phyloP scores from a whole-genome alignment of 2,797 vertebrate genomes.

The Hylomyscus alleni region DNA sequence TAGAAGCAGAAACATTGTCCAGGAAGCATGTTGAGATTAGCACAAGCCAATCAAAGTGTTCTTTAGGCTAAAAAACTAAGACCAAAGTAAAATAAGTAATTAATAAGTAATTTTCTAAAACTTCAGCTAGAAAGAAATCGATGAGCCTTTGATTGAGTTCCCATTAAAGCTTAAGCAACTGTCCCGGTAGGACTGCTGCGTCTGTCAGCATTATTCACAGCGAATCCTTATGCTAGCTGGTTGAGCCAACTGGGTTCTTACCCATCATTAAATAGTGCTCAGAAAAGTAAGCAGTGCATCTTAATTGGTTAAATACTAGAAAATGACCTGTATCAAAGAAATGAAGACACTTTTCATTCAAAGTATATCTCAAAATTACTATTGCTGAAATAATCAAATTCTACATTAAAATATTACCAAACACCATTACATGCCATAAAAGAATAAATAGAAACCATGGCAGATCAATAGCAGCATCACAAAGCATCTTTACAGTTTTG shows the following conservation, averaged over 20 bases:
- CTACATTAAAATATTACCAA: conserved; percentile 86
- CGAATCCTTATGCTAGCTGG: conserved; percentile 79
- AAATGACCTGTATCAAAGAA: conserved; percentile 85
- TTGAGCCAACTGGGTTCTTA: conserved; percentile 78
- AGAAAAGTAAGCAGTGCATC: conserved; percentile 87
- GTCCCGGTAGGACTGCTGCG: conserved; percentile 78
- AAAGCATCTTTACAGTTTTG: conserved; percentile 82
- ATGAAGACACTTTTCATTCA: conserved; percentile 82
- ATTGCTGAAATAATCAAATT: conserved; percentile 86
- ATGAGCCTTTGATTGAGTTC: conserved; percentile 85
- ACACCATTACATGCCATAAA: conserved; percentile 86
- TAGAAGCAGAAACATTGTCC: conserved; percentile 83
- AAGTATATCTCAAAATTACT: conserved; percentile 86
- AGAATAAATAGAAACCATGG: conserved; percentile 88
- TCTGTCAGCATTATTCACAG: conserved; percentile 78
- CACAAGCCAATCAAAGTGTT: conserved; percentile 77
- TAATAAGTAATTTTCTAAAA: conserved; percentile 85
- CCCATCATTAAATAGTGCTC: conserved; percentile 87
- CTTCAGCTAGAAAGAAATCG: conserved; percentile 82
- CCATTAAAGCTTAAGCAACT: conserved; percentile 88
- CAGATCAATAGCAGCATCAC: conserved; percentile 87
- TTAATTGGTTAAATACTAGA: conserved; percentile 86
- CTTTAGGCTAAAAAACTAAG: conserved; percentile 85
- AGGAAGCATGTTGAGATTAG: conserved; percentile 86
- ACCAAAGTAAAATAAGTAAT: conserved; percentile 83